Conservation (phyloP, 1,140 invertebrate genomes). For the Subanguina moxae region DNA sequence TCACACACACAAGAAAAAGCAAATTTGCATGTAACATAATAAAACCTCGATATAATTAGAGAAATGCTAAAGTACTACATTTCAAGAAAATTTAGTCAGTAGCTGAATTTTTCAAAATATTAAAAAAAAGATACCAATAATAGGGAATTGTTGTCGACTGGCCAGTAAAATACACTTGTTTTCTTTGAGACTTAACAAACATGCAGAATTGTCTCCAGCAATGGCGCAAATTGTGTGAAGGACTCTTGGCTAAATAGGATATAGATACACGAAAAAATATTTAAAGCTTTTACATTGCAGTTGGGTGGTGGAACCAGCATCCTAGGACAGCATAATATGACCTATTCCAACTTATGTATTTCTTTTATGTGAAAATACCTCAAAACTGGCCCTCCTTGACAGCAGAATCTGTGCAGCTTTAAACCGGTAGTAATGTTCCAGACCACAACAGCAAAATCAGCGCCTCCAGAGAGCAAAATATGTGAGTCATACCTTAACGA, state of each 20-base stretch:
- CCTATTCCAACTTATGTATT: no score
- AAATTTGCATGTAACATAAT: no score
- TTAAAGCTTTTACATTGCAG: constrained; percentile 71
- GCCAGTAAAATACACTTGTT: constrained; percentile 89
- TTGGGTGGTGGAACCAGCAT: constrained; percentile 83
- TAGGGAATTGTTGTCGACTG: constrained; percentile 89
- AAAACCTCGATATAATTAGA: no score
- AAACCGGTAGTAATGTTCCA: constrained; percentile 91
- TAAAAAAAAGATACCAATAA: constrained; percentile 63
- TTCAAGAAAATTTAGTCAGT: no score
- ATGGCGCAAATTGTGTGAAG: constrained; percentile 92
- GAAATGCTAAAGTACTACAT: no score
- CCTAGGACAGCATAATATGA: constrained; percentile 60
- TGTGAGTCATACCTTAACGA: constrained; percentile 75
- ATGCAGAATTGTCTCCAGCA: constrained; percentile 92
- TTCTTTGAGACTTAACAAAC: constrained; percentile 84
- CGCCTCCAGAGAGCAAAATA: constrained; percentile 86
- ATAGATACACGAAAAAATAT: no score
- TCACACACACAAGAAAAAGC: no score
- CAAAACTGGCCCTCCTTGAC: constrained; percentile 79
- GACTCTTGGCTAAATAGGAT: constrained; percentile 78
- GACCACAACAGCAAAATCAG: constrained; percentile 92
- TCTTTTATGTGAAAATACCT: no score
- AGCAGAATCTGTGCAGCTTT: constrained; percentile 87
- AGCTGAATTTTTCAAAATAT: no score